Evolutionary conservation across 2,888 invertebrate genomes (phyloP), one percentile per base, ranked within the genome.

Genomic region (Ochropleura leucogaster): DNA sequence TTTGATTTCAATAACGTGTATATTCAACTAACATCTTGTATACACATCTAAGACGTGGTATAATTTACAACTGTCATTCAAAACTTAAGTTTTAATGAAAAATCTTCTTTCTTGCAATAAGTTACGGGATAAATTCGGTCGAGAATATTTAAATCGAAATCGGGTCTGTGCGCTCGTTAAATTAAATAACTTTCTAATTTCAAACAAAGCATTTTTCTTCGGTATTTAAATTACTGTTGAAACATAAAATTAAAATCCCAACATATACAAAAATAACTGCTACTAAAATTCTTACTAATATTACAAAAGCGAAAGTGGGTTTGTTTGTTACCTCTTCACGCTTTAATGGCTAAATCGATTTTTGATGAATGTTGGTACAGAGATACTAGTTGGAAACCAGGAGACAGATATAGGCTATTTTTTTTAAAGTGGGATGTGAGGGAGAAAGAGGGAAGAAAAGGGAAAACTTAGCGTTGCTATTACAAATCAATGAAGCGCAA

Each of bases 1-100:
- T n/a, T n/a, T n/a, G n/a, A n/a, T n/a, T n/a, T n/a, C n/a, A n/a
- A n/a, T n/a, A n/a, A n/a, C n/a, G n/a, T n/a, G n/a, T n/a, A n/a
- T n/a, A n/a, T n/a, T n/a, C n/a, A n/a, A n/a, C n/a, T 40, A 40
- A 51, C 46, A 53, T 47, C 40, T 42, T 42, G 4, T 42, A 10
- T 30, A 65, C 55, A 6, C 10, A 30, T 18, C n/a, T 7, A 10
- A 62, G 18, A 18, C 46, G 40, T 47, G 46, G 16, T 49, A 62
- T n/a, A 47, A 4, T 18, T 14, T 20, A 18, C 0, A 20, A 14
- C 14, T 4, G 42, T 30, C n/a, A 55, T 76, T 10, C 8, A 20
- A 14, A 20, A 46, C 46, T 53, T 10, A 47, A 18, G 20, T 72
- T n/a, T 6, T 16, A 40, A 74, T 60, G 16, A 59, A 74, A 60